Evolutionary conservation across 2,888 invertebrate species (phyloP).

Genomic region (Sacculina carcini): DNA sequence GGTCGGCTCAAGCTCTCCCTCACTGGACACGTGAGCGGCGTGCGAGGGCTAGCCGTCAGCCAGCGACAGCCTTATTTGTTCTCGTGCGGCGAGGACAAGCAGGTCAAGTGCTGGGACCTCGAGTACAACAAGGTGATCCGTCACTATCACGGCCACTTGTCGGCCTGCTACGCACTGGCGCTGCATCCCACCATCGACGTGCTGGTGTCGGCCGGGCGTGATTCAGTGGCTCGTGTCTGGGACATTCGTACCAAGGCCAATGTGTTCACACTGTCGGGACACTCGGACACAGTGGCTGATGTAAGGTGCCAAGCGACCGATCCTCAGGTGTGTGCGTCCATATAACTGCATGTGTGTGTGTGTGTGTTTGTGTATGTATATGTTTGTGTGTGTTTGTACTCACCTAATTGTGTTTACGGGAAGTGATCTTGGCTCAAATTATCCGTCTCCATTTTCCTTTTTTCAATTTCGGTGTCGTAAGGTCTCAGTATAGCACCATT

Average conservation of each 20-base stretch:
- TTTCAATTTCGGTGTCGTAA: too few species aligned
- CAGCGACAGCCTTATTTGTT: constrained; percentile 88
- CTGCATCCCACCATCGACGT: constrained; percentile 90
- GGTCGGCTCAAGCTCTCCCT: constrained; percentile 87
- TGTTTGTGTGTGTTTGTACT: too few species aligned
- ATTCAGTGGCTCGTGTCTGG: constrained; percentile 91
- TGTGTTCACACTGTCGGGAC: constrained; percentile 81
- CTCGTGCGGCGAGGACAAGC: constrained; percentile 94
- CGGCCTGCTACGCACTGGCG: constrained; percentile 76
- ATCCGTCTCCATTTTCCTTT: too few species aligned
- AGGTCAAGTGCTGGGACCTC: constrained; percentile 98
- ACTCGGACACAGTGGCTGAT: constrained; percentile 88
- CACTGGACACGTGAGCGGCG: constrained; percentile 94
- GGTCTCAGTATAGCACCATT: too few species aligned
- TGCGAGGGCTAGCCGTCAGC: constrained; percentile 81
- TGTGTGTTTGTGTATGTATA: too few species aligned
- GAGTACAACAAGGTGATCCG: constrained; percentile 96
- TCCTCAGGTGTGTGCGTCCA: constrained; percentile 38
- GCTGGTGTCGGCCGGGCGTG: constrained; percentile 72
- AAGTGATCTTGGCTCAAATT: too few species aligned
- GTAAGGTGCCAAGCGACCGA: constrained; percentile 76
- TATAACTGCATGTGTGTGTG: too few species aligned
- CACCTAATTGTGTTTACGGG: too few species aligned
- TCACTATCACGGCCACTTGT: constrained; percentile 95
- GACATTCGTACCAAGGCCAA: constrained; percentile 97